These are phyloP conservation scores for Chloebia gouldiae DNA, from an alignment of 2,113 vertebrate species.

Conservation along the genomic window DNA sequence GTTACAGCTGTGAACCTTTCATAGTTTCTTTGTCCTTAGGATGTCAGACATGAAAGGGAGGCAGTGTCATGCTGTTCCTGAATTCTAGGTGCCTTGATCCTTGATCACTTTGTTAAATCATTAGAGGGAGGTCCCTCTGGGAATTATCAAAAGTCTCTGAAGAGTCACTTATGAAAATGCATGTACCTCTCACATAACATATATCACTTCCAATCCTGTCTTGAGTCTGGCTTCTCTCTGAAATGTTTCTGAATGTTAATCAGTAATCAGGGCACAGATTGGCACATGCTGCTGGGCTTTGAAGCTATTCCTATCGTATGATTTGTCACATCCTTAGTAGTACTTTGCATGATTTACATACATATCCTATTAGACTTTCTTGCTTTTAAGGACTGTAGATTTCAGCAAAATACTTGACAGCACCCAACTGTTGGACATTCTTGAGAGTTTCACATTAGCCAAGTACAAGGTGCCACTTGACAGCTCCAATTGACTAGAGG, in stretches of 20 bases:
- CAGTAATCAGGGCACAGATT: conserved; percentile 52
- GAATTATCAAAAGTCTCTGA: conserved; percentile 57
- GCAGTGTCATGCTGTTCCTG: conserved; percentile 38
- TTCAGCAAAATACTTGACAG: conserved; percentile 59
- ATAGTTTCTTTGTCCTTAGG: conserved; percentile 54
- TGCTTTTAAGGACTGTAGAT: conserved; percentile 51
- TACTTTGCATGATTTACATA: conserved; percentile 43
- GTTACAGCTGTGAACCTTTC: conserved; percentile 34
- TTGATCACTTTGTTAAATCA: conserved; percentile 61
- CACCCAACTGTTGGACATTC: conserved; percentile 53
- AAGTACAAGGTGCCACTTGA: conserved; percentile 44
- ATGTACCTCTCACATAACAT: conserved; percentile 30
- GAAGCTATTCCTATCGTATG: conserved; percentile 27
- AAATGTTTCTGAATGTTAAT: conserved; percentile 41
- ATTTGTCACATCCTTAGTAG: conserved; percentile 58
- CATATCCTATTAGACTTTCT: conserved; percentile 43
- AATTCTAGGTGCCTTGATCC: conserved; percentile 64
- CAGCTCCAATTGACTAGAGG: conserved; percentile 37
- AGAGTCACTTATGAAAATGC: conserved; percentile 53
- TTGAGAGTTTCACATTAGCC: conserved; percentile 18
- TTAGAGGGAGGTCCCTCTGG: conserved; percentile 52
- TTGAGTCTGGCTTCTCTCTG: neutral
- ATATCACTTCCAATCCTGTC: conserved; percentile 40
- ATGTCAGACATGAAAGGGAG: conserved; percentile 62
- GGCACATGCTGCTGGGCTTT: conserved; percentile 64